A percentile compares a stretch with the other conserved stretches of the same genome.
phyloP scores from a whole-genome alignment of 2,888 invertebrate genomes.

The Apotomis turbidana region DNA sequence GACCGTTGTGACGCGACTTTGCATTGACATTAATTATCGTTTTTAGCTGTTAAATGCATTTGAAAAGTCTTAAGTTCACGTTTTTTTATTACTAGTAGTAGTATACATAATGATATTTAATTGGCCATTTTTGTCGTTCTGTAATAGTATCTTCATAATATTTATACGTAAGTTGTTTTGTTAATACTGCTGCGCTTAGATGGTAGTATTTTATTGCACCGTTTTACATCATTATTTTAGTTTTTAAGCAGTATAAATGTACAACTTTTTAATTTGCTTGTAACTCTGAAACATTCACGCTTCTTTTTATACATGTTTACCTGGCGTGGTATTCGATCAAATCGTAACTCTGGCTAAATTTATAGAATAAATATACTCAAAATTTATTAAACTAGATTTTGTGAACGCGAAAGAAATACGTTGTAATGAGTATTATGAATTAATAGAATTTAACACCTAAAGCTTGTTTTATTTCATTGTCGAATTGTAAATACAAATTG shows the following conservation, averaged over 20 bases:
- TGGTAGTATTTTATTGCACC: background rate
- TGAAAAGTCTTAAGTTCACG: conserved; percentile 5
- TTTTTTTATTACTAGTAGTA: conserved; percentile 1
- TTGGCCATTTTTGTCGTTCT: background rate
- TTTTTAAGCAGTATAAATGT: background rate
- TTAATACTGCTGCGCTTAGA: background rate
- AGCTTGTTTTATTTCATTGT: conserved; percentile 59
- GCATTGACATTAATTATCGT: conserved; percentile 51
- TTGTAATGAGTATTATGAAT: conserved; percentile 64
- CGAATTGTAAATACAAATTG: conserved; percentile 33
- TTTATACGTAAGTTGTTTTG: background rate
- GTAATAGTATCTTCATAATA: background rate
- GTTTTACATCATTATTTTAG: background rate
- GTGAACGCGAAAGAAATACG: conserved; percentile 57
- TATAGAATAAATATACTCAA: conserved; percentile 23
- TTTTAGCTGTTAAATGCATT: conserved; percentile 30
- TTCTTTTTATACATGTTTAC: conserved; percentile 18
- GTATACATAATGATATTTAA: background rate
- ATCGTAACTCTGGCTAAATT: conserved; percentile 25
- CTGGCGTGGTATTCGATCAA: conserved; percentile 20
- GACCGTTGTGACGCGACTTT: conserved; percentile 60
- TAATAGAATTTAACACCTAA: conserved; percentile 76
- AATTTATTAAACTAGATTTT: conserved; percentile 44
- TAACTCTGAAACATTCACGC: background rate
- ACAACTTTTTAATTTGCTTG: conserved; percentile 12